Conservation (phyloP, 1,140 invertebrate genomes). For the Formica selysi region DNA sequence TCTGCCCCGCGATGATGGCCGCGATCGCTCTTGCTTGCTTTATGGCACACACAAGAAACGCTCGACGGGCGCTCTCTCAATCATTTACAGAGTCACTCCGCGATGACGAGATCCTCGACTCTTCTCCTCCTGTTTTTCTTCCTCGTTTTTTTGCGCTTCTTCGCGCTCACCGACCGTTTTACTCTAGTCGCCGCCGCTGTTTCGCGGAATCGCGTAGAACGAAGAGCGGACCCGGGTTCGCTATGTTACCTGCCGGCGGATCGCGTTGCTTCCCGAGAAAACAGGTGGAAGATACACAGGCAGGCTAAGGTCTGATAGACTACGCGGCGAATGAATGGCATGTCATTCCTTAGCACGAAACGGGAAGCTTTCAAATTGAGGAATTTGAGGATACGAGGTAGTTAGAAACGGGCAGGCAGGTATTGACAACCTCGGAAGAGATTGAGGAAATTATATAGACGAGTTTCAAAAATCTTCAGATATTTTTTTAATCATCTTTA, state of each 20-base stretch:
- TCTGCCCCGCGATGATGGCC: constrained; percentile 32
- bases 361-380: constrained; percentile 3
- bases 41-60: constrained; percentile 50
- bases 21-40: constrained; percentile 57
- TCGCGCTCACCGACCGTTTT: constrained; percentile 4
- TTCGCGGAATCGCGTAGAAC: constrained; percentile 28
- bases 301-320: constrained; percentile 10
- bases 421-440: neutral
- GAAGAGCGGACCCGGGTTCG: constrained; percentile 9
- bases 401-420: neutral
- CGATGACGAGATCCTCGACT: constrained; percentile 56
- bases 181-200: neutral
- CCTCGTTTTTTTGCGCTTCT: neutral
- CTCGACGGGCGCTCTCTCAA: constrained; percentile 49
- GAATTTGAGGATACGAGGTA: constrained; percentile 25
- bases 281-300: constrained; percentile 39
- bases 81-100: constrained; percentile 63
- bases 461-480: neutral
- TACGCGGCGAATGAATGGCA: constrained; percentile 17
- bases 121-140: constrained; percentile 44
- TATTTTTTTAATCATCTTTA: neutral
- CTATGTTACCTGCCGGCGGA: constrained; percentile 37
- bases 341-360: constrained; percentile 23
- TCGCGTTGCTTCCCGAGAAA: constrained; percentile 24
- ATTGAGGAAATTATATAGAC: neutral